Percentiles rank a stretch among this genome's conserved stretches.
These are phyloP conservation scores for Enhydra lutris DNA, from an alignment of 2,113 vertebrate species.

Conservation along the genomic window DNA sequence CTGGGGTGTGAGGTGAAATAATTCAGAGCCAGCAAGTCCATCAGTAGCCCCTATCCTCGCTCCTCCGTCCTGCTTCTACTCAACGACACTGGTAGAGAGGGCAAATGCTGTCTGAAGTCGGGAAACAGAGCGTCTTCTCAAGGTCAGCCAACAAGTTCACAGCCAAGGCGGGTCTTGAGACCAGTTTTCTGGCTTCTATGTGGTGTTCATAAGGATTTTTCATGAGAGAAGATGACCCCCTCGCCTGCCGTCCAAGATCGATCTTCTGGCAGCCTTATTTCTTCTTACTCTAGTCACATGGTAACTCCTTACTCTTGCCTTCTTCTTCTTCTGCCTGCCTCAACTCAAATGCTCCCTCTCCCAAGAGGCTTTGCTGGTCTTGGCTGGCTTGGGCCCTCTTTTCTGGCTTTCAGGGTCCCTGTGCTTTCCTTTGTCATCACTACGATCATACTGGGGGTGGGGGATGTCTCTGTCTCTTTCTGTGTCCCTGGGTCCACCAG, in stretches of 20 bases:
- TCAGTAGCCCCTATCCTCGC: not conserved
- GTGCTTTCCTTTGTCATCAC: not conserved
- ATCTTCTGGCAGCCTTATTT: not conserved
- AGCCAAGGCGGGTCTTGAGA: not conserved
- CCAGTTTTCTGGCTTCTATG: not conserved
- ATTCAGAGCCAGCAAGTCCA: not conserved
- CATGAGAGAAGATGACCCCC: not conserved
- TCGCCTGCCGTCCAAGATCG: not conserved
- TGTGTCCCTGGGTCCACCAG: not conserved
- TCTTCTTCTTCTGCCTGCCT: not conserved
- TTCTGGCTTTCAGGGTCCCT: not conserved
- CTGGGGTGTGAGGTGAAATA: not conserved
- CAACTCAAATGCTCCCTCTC: not conserved
- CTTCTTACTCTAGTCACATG: not conserved
- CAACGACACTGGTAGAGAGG: not conserved
- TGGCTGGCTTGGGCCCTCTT: not conserved
- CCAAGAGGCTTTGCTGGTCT: not conserved
- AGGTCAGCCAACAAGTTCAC: not conserved
- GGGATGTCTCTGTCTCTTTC: not conserved
- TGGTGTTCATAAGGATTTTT: not conserved
- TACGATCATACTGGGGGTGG: not conserved
- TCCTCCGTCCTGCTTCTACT: not conserved
- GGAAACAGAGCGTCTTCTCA: not conserved
- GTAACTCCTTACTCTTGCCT: not conserved
- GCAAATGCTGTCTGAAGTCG: not conserved